Evolutionary conservation across 2,797 vertebrate species (phyloP), one percentile per base, ranked within the genome.

Genomic region (Mus caroli): DNA sequence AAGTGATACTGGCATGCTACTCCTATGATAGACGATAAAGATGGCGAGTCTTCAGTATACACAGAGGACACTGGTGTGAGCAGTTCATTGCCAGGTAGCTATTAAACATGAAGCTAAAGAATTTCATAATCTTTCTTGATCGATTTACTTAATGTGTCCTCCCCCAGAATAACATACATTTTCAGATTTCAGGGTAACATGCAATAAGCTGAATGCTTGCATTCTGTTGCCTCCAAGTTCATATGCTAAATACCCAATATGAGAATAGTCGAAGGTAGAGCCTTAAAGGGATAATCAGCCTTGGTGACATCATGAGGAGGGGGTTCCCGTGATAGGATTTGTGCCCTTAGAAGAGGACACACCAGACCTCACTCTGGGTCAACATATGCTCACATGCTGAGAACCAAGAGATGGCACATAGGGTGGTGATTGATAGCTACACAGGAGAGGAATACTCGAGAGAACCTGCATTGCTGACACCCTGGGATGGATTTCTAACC

Each of bases 81-180:
- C 28, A 50, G 14, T 15, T 11, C 2, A 9, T 28, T 40, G 62
- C 34, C 64, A 40, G 20, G 17, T 91, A 77, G n/a, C 85, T 91
- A 76, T 85, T 91, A 86, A 24, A 77, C 15, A 96, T 11, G 20
- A 94, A 95, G 28, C 3, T 6, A 34, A 92, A 96, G 22, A 69
- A n/a, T 13, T 64, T 79, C 52, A 6, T 93, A 84, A 82, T n/a
- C 93, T 93, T 95, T 40, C 28, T 89, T 88, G n/a, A 88, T 77
- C 56, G 64, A 86, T 83, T 79, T 78, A 40, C 26, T 93, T 69
- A 62, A 14, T 85, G 37, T 93, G 91, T 88, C 67, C 73, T 88
- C 93, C 40, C 17, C 79, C 62, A 24, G 28, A 77, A 73, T 93
- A 77, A 96, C 82, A 93, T 54, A 54, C 7, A 84, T 93, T 54